Evolutionary conservation across 2,888 invertebrate genomes (phyloP).

Genomic region (Phyllotreta cruciferae): DNA sequence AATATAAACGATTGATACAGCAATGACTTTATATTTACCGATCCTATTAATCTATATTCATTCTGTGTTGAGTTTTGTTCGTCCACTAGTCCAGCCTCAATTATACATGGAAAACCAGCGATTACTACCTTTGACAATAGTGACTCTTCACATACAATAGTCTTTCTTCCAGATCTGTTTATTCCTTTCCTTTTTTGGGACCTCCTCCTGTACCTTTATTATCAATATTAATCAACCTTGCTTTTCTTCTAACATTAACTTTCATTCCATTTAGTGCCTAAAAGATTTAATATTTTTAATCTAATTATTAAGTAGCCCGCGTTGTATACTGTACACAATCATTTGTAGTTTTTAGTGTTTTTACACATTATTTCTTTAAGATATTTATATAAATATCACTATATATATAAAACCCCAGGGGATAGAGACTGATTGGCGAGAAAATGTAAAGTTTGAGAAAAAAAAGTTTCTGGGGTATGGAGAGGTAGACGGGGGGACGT

Average conservation of each 20-base stretch:
- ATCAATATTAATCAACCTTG: not conserved
- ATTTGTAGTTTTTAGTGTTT: too few species aligned
- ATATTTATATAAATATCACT: too few species aligned
- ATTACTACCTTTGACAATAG: too few species aligned
- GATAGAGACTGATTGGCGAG: too few species aligned
- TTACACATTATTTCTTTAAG: not conserved
- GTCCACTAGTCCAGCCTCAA: not conserved
- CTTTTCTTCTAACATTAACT: not conserved
- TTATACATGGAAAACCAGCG: too few species aligned
- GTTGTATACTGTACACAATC: too few species aligned
- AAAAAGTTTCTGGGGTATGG: too few species aligned
- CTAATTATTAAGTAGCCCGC: not conserved
- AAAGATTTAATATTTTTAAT: conserved; percentile 1
- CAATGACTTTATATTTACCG: conserved; percentile 1
- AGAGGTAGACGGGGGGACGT: too few species aligned
- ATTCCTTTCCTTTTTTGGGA: not conserved
- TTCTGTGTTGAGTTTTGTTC: not conserved
- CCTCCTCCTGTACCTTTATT: not conserved
- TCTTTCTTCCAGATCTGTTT: not conserved
- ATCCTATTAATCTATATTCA: not conserved
- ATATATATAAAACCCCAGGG: too few species aligned
- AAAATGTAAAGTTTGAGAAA: too few species aligned
- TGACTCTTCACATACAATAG: too few species aligned
- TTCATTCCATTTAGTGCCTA: not conserved
- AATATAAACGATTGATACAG: not conserved